Percentiles rank a stretch among this genome's conserved stretches.
Conservation (phyloP, 1,140 invertebrate species). For the Chrysomallon squamiferum region DNA sequence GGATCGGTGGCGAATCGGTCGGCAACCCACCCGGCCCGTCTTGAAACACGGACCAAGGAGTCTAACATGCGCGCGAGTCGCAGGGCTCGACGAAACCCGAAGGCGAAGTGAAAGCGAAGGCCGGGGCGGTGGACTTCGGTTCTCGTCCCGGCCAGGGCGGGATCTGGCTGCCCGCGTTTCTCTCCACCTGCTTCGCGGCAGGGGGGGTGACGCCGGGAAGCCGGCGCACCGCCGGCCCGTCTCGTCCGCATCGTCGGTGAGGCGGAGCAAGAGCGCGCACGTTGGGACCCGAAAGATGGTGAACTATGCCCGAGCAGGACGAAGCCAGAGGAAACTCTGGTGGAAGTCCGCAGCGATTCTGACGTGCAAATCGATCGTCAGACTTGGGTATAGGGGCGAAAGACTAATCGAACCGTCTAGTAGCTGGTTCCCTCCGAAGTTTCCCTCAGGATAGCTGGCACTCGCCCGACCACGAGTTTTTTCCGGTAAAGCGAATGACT, state of each 20-base stretch:
- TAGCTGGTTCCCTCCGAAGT: conserved; percentile 91
- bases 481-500: conserved; percentile 84
- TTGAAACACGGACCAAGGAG: conserved; percentile 95
- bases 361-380: conserved; percentile 92
- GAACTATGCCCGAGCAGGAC: conserved; percentile 87
- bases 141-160: conserved; percentile 30
- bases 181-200: too few species aligned
- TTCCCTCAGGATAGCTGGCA: conserved; percentile 82
- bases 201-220: too few species aligned
- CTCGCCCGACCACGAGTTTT: conserved; percentile 58
- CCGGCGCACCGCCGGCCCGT: conserved; percentile 43
- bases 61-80: conserved; percentile 84
- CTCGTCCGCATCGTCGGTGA: conserved; percentile 64
- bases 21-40: conserved; percentile 73
- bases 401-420: conserved; percentile 89
- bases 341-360: conserved; percentile 87
- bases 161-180: too few species aligned
- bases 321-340: conserved; percentile 88
- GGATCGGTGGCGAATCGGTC: conserved; percentile 57
- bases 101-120: conserved; percentile 73
- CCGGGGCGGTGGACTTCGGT: too few species aligned
- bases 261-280: conserved; percentile 75
- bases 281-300: conserved; percentile 88
- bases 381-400: conserved; percentile 91
- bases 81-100: conserved; percentile 70